Evolutionary conservation across 2,113 vertebrate species (phyloP), one percentile per base, ranked within the genome.

Genomic region (Antennarius striatus): DNA sequence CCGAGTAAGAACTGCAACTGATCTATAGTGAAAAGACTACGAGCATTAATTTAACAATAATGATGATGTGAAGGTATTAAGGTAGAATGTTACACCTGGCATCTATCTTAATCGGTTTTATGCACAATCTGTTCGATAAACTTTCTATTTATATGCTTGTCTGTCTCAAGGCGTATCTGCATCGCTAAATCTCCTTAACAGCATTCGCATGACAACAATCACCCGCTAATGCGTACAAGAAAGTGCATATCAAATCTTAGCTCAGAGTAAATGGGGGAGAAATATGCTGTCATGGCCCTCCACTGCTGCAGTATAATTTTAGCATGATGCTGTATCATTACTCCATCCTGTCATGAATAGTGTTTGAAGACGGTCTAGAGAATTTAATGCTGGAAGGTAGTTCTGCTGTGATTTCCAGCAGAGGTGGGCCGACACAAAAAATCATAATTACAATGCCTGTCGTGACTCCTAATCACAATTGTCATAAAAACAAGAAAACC

Each of bases 401-500:
- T 79, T 84, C 79, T 67, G 77, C 73, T 62, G 63, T 77, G 77
- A 82, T 85, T 85, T 86, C 61, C 56, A 72, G 62, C 6, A 53
- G 77, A 82, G 81, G 71, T 39, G 14, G 75, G 51, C 79, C 69
- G 48, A 71, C 79, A 81, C 83, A 88, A 87, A 89, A 87, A 80
- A 87, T 84, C 77, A 73, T 88, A 81, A 90, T 91, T 88, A 88
- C 83, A 82, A 73, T 57, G 75, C 71, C 81, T 75, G 85, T 81
- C 86, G 77, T 83, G 85, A 81, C 75, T 88, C 79, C 83, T 88
- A 86, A 90, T 90, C 86, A 86, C 79, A 85, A 78, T 82, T 69
- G 78, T 88, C 83, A 78, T 90, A 88, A 90, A 90, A 88, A 63
- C 69, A 68, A 86, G 82, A 87, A 84, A 88, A 83, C 79, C 84